Conservation (phyloP, 2,797 vertebrate genomes). For the Microctenopoma stevenorrisi region DNA sequence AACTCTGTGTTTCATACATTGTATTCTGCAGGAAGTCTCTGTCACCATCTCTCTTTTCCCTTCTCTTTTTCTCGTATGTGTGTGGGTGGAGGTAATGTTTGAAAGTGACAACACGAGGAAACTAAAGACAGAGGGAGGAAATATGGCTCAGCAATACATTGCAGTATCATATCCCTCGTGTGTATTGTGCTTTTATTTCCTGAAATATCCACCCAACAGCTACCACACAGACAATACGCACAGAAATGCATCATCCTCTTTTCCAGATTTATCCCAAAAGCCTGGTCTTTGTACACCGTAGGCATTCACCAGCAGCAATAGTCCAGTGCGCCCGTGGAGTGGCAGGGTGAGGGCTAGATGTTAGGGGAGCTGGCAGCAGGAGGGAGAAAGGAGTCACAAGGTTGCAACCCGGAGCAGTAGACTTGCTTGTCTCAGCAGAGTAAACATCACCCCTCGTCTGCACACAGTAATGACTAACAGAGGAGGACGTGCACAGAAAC, state of each 20-base stretch:
- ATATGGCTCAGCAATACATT: constrained; percentile 61
- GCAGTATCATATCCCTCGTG: constrained; percentile 68
- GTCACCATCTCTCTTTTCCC: constrained; percentile 47
- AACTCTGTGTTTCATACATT: constrained; percentile 59
- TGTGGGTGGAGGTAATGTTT: constrained; percentile 75
- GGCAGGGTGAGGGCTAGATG: constrained; percentile 70
- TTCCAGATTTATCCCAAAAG: constrained; percentile 41
- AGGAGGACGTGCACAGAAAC: constrained; percentile 81
- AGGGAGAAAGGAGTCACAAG: constrained; percentile 82
- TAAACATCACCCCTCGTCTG: constrained; percentile 84
- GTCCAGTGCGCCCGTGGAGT: constrained; percentile 57
- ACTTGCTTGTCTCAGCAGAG: constrained; percentile 87
- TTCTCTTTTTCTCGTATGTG: constrained; percentile 43
- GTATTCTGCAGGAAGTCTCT: constrained; percentile 64
- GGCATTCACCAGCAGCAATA: constrained; percentile 51
- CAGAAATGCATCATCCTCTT: constrained; percentile 37
- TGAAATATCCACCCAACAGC: constrained; percentile 70
- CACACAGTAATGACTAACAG: constrained; percentile 85
- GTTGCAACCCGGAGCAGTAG: constrained; percentile 84
- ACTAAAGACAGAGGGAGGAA: constrained; percentile 65
- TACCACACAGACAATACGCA: constrained; percentile 57
- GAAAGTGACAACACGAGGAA: constrained; percentile 72
- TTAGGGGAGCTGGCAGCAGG: constrained; percentile 78
- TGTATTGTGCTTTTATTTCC: constrained; percentile 71
- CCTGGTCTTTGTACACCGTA: constrained; percentile 36